Percentiles rank a stretch among this genome's conserved stretches.
Conservation (phyloP, 2,888 invertebrate genomes). For the Drepanosiphum platanoidis region DNA sequence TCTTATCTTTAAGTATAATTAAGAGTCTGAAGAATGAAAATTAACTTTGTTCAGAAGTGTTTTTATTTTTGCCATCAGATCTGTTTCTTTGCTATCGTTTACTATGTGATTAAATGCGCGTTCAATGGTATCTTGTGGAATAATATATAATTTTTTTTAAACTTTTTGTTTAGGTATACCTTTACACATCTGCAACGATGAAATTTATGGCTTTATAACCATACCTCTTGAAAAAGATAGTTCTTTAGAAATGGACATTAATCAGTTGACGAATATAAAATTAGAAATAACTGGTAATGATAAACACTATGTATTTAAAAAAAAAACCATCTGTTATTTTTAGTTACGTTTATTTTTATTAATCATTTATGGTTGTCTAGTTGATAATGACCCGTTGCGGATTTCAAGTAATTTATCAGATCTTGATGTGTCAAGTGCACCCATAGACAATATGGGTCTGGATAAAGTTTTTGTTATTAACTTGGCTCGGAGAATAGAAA, state of each 20-base stretch:
- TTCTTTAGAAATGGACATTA: slow-evolving; percentile 73
- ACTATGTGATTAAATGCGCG: too few species aligned
- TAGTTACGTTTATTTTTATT: not conserved
- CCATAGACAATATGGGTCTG: slow-evolving; percentile 76
- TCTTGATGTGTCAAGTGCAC: slow-evolving; percentile 65
- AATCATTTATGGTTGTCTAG: slow-evolving; percentile 24
- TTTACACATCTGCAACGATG: slow-evolving; percentile 83
- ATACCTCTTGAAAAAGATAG: slow-evolving; percentile 81
- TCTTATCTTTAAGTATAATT: too few species aligned
- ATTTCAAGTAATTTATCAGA: slow-evolving; percentile 50
- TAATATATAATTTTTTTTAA: not conserved
- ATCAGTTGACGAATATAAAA: slow-evolving; percentile 80
- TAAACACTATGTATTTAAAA: too few species aligned
- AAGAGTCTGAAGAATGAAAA: too few species aligned
- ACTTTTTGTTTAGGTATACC: slow-evolving; percentile 69
- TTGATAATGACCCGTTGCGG: slow-evolving; percentile 37
- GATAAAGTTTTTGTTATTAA: slow-evolving; percentile 93
- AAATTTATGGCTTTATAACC: slow-evolving; percentile 82
- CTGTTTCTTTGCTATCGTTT: too few species aligned
- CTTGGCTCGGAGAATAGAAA: slow-evolving; percentile 81
- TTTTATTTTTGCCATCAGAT: too few species aligned
- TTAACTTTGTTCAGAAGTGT: too few species aligned
- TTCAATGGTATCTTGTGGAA: too few species aligned
- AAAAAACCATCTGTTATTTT: too few species aligned
- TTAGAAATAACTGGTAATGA: slow-evolving; percentile 71